Conservation (phyloP, 1,140 invertebrate species). For the Drosophila nannoptera region DNA sequence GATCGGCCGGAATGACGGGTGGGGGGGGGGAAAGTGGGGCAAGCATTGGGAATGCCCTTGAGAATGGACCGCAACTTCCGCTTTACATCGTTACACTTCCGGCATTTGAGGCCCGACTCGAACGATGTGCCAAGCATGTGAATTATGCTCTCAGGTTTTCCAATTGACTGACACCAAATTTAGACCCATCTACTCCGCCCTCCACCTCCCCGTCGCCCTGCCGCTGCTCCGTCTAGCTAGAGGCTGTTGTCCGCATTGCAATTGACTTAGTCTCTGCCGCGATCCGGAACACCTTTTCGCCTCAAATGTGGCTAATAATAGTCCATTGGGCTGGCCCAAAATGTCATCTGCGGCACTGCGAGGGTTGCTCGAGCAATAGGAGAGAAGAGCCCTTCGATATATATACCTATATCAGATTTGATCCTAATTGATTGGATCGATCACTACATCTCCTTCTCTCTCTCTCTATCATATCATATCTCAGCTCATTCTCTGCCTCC, state of each 20-base stretch:
- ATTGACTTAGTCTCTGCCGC: conserved; percentile 4
- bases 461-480: neutral
- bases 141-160: conserved; percentile 61
- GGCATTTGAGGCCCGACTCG: conserved; percentile 42
- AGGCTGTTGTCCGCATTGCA: neutral
- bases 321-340: conserved; percentile 40
- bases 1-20: too few species aligned
- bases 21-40: too few species aligned
- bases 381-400: neutral
- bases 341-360: conserved; percentile 50
- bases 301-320: conserved; percentile 60
- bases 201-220: too few species aligned
- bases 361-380: conserved; percentile 12
- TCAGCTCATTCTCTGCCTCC: neutral
- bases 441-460: too few species aligned
- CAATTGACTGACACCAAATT: conserved; percentile 56
- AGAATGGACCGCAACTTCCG: conserved; percentile 64
- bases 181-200: conserved; percentile 34
- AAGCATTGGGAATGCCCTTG: conserved; percentile 54
- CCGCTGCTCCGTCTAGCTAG: neutral
- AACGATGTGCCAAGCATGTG: conserved; percentile 57
- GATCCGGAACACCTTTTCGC: conserved; percentile 56
- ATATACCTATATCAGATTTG: too few species aligned
- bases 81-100: conserved; percentile 55
- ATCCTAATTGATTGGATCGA: too few species aligned